Evolutionary conservation across 1,140 invertebrate species (phyloP).

Genomic region (Solenopsis invicta): DNA sequence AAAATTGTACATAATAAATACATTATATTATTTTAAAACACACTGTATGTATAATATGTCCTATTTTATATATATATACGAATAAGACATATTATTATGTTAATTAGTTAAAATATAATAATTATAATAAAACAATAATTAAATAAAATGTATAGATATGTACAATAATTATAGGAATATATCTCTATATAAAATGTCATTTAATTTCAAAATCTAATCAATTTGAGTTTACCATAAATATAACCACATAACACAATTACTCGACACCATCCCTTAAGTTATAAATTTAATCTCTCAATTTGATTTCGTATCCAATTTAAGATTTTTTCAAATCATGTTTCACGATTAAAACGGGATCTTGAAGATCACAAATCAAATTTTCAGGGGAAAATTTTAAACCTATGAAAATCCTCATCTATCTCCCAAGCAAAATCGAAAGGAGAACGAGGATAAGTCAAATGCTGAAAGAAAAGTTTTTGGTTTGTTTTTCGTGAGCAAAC

Average conservation of each 20-base stretch:
- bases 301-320: background rate
- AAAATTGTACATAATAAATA: background rate
- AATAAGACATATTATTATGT: background rate
- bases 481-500: slow-evolving; percentile 79
- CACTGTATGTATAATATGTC: no score
- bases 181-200: background rate
- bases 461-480: slow-evolving; percentile 66
- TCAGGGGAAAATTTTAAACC: background rate
- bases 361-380: slow-evolving; percentile 29
- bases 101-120: slow-evolving; percentile 3
- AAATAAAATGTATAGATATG: background rate
- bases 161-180: background rate
- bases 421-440: background rate
- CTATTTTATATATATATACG: no score
- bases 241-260: background rate
- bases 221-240: background rate
- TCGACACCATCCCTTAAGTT: background rate
- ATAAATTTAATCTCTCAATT: slow-evolving; percentile 13
- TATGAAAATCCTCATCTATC: slow-evolving; percentile 56
- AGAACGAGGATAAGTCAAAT: slow-evolving; percentile 42
- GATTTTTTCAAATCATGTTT: background rate
- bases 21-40: no score
- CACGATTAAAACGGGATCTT: background rate
- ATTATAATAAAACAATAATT: background rate
- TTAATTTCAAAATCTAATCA: slow-evolving; percentile 14